Evolutionary conservation across 2,113 vertebrate species (phyloP).

Genomic region (Crypturellus undulatus): DNA sequence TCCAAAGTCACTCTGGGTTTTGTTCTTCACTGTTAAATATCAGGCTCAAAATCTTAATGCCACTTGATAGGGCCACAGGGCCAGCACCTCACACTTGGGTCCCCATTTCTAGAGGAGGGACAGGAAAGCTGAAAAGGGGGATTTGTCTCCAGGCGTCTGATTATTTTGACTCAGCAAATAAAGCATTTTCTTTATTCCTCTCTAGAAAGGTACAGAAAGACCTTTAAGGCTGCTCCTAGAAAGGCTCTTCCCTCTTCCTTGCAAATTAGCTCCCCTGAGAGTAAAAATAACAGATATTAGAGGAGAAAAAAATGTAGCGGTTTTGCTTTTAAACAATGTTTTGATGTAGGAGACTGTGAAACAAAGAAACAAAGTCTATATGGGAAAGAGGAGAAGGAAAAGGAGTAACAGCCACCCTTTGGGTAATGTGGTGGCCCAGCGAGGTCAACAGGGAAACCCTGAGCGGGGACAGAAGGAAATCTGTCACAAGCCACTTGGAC

Average conservation of each 20-base stretch:
- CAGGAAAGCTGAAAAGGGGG: neutral
- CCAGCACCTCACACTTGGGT: neutral
- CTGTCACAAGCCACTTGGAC: neutral
- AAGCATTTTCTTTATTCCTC: neutral
- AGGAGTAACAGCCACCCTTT: neutral
- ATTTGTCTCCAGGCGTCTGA: neutral
- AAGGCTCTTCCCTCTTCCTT: neutral
- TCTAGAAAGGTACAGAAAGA: neutral
- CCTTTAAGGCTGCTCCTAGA: neutral
- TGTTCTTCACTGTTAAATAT: neutral
- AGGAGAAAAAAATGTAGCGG: neutral
- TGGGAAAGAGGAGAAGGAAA: neutral
- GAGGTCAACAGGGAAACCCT: neutral
- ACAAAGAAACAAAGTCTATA: neutral
- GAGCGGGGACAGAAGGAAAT: neutral
- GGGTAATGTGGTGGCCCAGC: neutral
- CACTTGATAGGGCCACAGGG: neutral
- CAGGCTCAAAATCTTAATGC: neutral
- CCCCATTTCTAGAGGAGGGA: neutral
- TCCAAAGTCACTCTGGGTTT: neutral
- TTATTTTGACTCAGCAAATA: neutral
- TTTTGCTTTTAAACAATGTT: neutral
- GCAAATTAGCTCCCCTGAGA: neutral
- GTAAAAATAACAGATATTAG: neutral
- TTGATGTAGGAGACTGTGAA: neutral